Percentiles rank a stretch among this genome's conserved stretches.
phyloP scores from a whole-genome alignment of 2,888 invertebrate genomes.

The Mamestra brassicae region DNA sequence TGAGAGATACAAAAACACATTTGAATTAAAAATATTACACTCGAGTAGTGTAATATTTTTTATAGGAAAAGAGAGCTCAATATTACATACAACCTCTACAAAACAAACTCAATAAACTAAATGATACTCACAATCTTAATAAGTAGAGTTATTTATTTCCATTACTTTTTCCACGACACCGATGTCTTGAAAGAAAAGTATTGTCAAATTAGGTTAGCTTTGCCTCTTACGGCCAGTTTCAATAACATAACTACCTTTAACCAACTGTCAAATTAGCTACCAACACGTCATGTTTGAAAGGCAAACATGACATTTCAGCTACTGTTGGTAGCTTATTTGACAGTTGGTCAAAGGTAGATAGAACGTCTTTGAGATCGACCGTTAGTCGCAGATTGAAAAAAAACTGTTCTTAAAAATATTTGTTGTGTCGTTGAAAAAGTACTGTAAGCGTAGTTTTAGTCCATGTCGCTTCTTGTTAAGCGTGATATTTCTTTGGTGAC shows the following conservation, averaged over 20 bases:
- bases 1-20: no score
- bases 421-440: constrained; percentile 23
- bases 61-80: no score
- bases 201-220: background rate
- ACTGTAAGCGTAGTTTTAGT: constrained; percentile 31
- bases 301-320: no score
- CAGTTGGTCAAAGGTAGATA: no score
- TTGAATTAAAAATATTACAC: no score
- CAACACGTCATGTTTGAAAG: no score
- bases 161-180: constrained; percentile 15
- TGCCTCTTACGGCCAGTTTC: background rate
- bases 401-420: background rate
- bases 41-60: no score
- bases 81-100: background rate
- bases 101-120: background rate
- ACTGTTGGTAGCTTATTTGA: no score
- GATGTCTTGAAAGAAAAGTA: background rate
- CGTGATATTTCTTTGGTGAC: constrained; percentile 34
- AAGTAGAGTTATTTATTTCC: background rate
- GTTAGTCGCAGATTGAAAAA: no score
- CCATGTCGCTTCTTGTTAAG: constrained; percentile 46
- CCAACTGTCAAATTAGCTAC: no score
- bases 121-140: constrained; percentile 2
- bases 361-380: no score
- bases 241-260: no score